A percentile compares a stretch with the other conserved stretches of the same genome.
phyloP scores from a whole-genome alignment of 1,140 invertebrate species.

The Drosophila miranda region DNA sequence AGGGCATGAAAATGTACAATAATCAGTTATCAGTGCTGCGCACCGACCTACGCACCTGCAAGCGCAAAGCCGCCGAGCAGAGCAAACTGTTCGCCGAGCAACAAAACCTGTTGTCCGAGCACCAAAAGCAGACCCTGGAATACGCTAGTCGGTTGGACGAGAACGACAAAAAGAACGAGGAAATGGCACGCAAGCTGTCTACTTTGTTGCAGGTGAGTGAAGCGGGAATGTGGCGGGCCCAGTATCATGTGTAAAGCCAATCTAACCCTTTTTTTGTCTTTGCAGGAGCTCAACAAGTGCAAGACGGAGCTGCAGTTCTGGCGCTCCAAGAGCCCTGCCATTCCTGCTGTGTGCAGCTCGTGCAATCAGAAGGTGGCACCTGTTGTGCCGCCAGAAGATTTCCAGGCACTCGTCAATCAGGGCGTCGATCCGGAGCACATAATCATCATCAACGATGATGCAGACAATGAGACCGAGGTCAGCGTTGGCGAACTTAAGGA shows the following conservation, averaged over 20 bases:
- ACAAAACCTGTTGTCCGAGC: conserved; percentile 89
- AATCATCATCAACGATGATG: conserved; percentile 76
- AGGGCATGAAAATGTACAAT: conserved; percentile 94
- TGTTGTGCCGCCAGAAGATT: conserved; percentile 84
- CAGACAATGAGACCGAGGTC: conserved; percentile 42
- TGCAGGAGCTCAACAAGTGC: conserved; percentile 92
- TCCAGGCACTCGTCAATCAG: conserved; percentile 85
- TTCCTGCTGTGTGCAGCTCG: conserved; percentile 84
- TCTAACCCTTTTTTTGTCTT: conserved; percentile 2
- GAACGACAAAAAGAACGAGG: conserved; percentile 94
- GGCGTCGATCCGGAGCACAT: conserved; percentile 85
- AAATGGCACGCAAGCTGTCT: conserved; percentile 93
- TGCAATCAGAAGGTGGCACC: conserved; percentile 85
- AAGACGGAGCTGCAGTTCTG: conserved; percentile 95
- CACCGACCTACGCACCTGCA: conserved; percentile 89
- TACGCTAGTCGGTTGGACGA: conserved; percentile 92
- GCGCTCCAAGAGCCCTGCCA: conserved; percentile 92
- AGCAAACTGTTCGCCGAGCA: conserved; percentile 92
- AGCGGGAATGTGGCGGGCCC: not conserved
- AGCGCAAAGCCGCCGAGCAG: conserved; percentile 90
- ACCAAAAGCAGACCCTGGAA: conserved; percentile 90
- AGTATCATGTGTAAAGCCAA: too few relatives aligned
- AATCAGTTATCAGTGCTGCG: conserved; percentile 89
- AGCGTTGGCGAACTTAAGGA: conserved; percentile 37
- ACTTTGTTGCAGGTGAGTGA: conserved; percentile 89